Percentiles rank a stretch among this genome's conserved stretches.
Evolutionary conservation across 2,888 invertebrate species (phyloP).

Genomic region (Muschampia plurimacula): DNA sequence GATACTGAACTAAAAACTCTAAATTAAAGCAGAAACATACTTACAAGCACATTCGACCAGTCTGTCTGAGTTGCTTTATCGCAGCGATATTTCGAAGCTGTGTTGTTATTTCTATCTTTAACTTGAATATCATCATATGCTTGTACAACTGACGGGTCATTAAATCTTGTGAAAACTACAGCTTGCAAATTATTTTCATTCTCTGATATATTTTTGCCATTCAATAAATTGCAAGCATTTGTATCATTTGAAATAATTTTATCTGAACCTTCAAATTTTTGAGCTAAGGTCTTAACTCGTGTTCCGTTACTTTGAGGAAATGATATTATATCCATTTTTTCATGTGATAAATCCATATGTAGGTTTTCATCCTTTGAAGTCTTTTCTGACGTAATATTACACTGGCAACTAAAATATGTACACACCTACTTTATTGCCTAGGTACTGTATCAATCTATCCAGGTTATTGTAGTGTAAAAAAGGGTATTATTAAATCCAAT

Average conservation of each 20-base stretch:
- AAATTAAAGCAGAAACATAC: conserved; percentile 30
- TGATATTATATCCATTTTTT: background rate
- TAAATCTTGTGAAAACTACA: conserved; percentile 2
- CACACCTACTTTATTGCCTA: background rate
- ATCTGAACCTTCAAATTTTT: conserved; percentile 23
- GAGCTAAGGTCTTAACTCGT: conserved; percentile 18
- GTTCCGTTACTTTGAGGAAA: conserved; percentile 10
- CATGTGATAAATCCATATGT: background rate
- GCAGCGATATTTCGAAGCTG: conserved; percentile 11
- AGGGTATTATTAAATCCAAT: no score
- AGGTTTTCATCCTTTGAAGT: conserved; percentile 1
- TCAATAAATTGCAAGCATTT: background rate
- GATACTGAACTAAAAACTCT: background rate
- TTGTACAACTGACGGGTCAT: conserved; percentile 20
- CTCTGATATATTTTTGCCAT: background rate
- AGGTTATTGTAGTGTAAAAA: background rate
- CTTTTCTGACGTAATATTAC: background rate
- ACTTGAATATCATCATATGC: background rate
- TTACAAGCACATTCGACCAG: conserved; percentile 66
- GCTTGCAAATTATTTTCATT: conserved; percentile 4
- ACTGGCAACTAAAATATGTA: background rate
- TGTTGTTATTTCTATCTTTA: background rate
- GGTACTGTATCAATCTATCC: background rate
- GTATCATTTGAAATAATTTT: background rate
- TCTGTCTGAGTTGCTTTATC: conserved; percentile 63